Evolutionary conservation across 2,888 invertebrate species (phyloP).

Genomic region (Spialia ferax): DNA sequence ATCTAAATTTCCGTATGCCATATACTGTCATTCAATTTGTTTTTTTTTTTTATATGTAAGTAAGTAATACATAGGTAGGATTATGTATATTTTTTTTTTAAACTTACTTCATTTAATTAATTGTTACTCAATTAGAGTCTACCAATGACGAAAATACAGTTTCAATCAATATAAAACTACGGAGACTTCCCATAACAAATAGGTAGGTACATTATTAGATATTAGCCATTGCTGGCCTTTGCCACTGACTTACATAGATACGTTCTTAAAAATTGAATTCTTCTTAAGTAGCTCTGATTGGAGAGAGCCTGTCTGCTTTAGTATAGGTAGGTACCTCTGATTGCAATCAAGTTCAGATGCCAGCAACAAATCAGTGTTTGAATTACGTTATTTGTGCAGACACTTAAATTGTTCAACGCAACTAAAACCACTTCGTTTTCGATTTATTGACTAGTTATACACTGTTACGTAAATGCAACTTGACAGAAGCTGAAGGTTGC

Average conservation of each 20-base stretch:
- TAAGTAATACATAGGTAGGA: no score
- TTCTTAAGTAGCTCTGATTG: slow-evolving; percentile 51
- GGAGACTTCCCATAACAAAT: no score
- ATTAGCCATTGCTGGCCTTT: no score
- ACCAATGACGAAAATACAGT: no score
- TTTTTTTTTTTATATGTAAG: no score
- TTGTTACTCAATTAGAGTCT: no score
- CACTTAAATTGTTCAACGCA: slow-evolving; percentile 32
- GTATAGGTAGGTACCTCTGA: not conserved
- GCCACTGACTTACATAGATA: slow-evolving; percentile 48
- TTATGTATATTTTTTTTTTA: no score
- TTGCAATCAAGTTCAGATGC: not conserved
- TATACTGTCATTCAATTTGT: no score
- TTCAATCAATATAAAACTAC: no score
- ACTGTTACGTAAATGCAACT: slow-evolving; percentile 39
- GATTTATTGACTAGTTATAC: slow-evolving; percentile 38
- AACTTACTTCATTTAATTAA: no score
- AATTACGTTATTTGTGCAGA: slow-evolving; percentile 20
- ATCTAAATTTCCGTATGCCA: no score
- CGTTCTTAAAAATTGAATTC: slow-evolving; percentile 54
- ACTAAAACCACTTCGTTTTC: slow-evolving; percentile 30
- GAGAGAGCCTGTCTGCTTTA: slow-evolving; percentile 9
- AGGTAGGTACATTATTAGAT: no score
- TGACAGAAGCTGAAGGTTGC: slow-evolving; percentile 38
- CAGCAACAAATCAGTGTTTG: slow-evolving; percentile 6